Evolutionary conservation across 2,888 invertebrate genomes (phyloP).

Genomic region (Sialis fuliginosa): DNA sequence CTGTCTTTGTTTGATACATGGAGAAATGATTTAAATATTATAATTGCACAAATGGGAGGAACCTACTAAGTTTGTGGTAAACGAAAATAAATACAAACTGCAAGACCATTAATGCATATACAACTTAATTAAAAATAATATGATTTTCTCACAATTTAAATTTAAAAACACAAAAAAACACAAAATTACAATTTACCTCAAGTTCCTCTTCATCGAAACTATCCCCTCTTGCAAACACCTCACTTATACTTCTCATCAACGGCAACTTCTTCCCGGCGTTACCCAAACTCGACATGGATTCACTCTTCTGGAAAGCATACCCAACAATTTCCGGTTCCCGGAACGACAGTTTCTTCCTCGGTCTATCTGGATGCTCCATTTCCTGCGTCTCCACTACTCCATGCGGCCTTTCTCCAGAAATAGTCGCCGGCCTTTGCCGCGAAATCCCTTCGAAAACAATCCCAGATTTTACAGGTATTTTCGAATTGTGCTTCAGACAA

Average conservation of each 20-base stretch:
- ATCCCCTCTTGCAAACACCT: conserved; percentile 19
- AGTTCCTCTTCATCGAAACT: conserved; percentile 39
- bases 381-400: conserved; percentile 17
- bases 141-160: too few relatives aligned
- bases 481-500: neutral
- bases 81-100: too few relatives aligned
- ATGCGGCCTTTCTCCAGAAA: conserved; percentile 20
- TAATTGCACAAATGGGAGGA: too few relatives aligned
- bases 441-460: conserved; percentile 11
- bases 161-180: too few relatives aligned
- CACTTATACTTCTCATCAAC: conserved; percentile 18
- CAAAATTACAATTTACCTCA: conserved; percentile 29
- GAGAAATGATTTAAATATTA: too few relatives aligned
- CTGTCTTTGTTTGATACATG: too few relatives aligned
- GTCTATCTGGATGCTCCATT: conserved; percentile 34
- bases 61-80: too few relatives aligned
- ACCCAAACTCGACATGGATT: conserved; percentile 25
- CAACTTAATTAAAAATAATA: too few relatives aligned
- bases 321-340: conserved; percentile 63
- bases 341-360: conserved; percentile 73
- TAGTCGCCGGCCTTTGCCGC: conserved; percentile 19
- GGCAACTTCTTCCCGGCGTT: conserved; percentile 18
- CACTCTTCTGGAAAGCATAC: conserved; percentile 12
- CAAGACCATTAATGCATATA: too few relatives aligned
- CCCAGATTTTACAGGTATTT: conserved; percentile 4